A percentile compares a stretch with the other conserved stretches of the same genome.
Conservation (phyloP, 2,888 invertebrate genomes). For the Leucophenga montana region DNA sequence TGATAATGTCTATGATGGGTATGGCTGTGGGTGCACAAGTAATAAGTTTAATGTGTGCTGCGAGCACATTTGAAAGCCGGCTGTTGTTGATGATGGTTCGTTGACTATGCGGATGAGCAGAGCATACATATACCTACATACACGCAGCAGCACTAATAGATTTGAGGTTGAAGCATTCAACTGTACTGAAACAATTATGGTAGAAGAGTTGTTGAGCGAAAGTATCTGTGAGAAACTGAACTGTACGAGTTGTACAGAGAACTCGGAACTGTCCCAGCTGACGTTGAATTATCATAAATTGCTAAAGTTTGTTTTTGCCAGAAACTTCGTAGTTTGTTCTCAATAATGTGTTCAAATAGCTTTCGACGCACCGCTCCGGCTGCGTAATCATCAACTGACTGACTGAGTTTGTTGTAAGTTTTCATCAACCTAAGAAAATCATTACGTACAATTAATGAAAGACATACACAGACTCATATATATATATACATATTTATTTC, state of each 20-base stretch:
- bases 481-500: neutral
- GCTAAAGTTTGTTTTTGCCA: conserved; percentile 65
- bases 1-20: conserved; percentile 13
- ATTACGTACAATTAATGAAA: conserved; percentile 57
- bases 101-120: conserved; percentile 40
- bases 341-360: neutral
- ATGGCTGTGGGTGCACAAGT: conserved; percentile 38
- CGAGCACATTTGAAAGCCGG: conserved; percentile 55
- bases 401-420: conserved; percentile 44
- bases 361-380: neutral
- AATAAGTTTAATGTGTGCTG: conserved; percentile 64
- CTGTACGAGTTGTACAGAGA: conserved; percentile 46
- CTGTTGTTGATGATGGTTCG: conserved; percentile 61
- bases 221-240: conserved; percentile 29
- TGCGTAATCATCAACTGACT: conserved; percentile 5
- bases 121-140: neutral
- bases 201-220: neutral
- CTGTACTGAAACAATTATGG: conserved; percentile 21
- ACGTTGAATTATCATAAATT: conserved; percentile 71
- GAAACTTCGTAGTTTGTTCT: conserved; percentile 55
- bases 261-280: conserved; percentile 67
- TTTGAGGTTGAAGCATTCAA: conserved; percentile 23
- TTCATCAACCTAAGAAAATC: conserved; percentile 56
- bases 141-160: conserved; percentile 7
- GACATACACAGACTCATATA: conserved; percentile 38